A percentile compares a stretch with the other conserved stretches of the same genome.
Conservation (phyloP, 2,797 vertebrate species). For the Melopsittacus undulatus region DNA sequence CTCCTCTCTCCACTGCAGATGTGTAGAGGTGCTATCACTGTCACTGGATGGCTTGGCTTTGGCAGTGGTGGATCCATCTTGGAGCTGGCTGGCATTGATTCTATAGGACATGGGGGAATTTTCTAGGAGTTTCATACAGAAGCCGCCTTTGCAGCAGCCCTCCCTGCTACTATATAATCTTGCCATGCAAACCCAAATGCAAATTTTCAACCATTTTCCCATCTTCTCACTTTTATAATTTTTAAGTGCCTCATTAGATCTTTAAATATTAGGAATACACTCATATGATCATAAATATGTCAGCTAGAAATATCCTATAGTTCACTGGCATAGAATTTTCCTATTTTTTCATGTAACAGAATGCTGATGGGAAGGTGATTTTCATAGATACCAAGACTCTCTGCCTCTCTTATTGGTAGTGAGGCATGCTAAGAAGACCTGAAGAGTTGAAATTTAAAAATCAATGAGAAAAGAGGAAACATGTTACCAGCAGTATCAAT, state of each 20-base stretch:
- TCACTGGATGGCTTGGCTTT: too few species aligned
- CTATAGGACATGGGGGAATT: background rate
- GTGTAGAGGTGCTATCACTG: background rate
- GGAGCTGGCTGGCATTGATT: background rate
- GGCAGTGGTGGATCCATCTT: background rate
- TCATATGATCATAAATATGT: background rate
- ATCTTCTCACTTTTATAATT: background rate
- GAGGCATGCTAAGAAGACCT: background rate
- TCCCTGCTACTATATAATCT: background rate
- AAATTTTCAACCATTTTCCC: background rate
- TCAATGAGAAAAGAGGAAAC: background rate
- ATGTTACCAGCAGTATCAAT: background rate
- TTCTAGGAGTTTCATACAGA: background rate
- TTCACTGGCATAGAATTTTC: background rate
- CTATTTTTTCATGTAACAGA: background rate
- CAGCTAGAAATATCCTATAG: background rate
- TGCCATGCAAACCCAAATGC: background rate
- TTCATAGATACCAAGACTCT: background rate
- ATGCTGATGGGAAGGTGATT: background rate
- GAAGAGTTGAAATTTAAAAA: background rate
- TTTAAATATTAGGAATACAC: background rate
- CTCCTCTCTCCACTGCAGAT: background rate
- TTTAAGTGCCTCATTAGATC: background rate
- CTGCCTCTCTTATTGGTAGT: background rate
- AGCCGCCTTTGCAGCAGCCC: fast-evolving